Base-by-base conservation (phyloP, 2,888 invertebrate genomes). In the Argynnis bischoffii region DNA sequence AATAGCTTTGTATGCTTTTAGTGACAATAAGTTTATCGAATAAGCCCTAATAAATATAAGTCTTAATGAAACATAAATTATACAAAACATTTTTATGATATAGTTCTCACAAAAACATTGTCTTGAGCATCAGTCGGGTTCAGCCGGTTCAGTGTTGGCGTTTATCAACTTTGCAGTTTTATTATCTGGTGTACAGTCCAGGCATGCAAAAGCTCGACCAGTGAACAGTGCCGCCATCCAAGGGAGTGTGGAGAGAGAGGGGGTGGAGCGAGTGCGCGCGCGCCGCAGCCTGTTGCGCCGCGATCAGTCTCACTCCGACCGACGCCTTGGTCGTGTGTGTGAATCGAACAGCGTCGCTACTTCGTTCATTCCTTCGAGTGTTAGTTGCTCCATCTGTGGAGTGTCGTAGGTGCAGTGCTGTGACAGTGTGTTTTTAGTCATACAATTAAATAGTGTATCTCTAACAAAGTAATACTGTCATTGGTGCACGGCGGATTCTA, bases 371-470 rank as follows among this genome's bases (percentile, higher is more conserved):
- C 85, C 84, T 82, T 79, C 83, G 85, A 85, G 90, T 87, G 87
- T 83, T 87, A 86, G 88, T 88, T 77, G 82, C 88, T 88, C 86
- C 84, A 79, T 82, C 77, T 82, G 76, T 82, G 87, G 88, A 89
- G 90, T 85, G 81, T 81, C 84, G 26, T 72, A 72, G 85, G 88
- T 91, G 89, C 80, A 87, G 92, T 92, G 92, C 80, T 83, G 91
- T 92, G 92, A 89, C 87, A 80, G 92, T 92, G 92, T 91, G 89
- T 89, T 91, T 92, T 84, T 88, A 86, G 92, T 89, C 80, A 84
- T 92, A 92, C 90, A 89, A 84, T 81, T 79, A 79, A 81, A 82
- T 72, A 86, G 91, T 92, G 92, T 92, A 92, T 91, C 83, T 86
- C 92, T 90, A 86, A 47, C 81, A 85, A 90, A 92, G 86, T 90